Evolutionary conservation across 1,140 invertebrate genomes (phyloP).

Genomic region (Drosophila sucinea): DNA sequence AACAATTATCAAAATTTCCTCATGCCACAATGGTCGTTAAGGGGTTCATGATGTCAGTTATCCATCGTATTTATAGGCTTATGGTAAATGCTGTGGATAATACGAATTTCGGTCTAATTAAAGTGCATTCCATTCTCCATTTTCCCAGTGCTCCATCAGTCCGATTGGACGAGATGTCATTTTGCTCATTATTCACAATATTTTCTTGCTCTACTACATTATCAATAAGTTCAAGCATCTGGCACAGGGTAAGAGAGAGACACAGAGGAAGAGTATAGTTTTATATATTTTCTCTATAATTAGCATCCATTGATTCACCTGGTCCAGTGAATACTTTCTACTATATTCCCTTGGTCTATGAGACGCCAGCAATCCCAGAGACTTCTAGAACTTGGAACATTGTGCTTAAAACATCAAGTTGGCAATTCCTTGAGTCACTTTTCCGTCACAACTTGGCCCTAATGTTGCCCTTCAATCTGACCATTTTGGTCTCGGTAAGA

Average conservation of each 20-base stretch:
- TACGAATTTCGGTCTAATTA: not conserved
- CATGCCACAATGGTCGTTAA: constrained; percentile 37
- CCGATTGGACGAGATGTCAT: constrained; percentile 49
- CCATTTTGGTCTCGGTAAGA: constrained; percentile 54
- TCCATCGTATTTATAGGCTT: not conserved
- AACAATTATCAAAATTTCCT: constrained; percentile 20
- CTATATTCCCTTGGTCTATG: constrained; percentile 54
- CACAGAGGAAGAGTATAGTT: no score
- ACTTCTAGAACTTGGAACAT: constrained; percentile 26
- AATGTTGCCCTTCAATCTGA: constrained; percentile 51
- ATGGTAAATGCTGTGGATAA: not conserved
- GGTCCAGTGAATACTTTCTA: constrained; percentile 60
- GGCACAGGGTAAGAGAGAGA: constrained; percentile 41
- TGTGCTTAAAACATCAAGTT: constrained; percentile 37
- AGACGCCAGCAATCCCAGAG: constrained; percentile 9
- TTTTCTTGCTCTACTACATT: constrained; percentile 42
- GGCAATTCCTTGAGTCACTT: constrained; percentile 55
- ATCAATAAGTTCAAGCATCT: constrained; percentile 64
- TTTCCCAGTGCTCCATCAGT: constrained; percentile 35
- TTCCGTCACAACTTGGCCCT: constrained; percentile 60
- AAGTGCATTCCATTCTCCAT: not conserved
- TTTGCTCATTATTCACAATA: constrained; percentile 54
- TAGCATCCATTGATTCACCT: constrained; percentile 39
- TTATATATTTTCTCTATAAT: not conserved
- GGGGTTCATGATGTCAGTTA: constrained; percentile 27